These are phyloP conservation scores for Chymomyza amoena DNA, from an alignment of 2,888 invertebrate species.

Conservation along the genomic window DNA sequence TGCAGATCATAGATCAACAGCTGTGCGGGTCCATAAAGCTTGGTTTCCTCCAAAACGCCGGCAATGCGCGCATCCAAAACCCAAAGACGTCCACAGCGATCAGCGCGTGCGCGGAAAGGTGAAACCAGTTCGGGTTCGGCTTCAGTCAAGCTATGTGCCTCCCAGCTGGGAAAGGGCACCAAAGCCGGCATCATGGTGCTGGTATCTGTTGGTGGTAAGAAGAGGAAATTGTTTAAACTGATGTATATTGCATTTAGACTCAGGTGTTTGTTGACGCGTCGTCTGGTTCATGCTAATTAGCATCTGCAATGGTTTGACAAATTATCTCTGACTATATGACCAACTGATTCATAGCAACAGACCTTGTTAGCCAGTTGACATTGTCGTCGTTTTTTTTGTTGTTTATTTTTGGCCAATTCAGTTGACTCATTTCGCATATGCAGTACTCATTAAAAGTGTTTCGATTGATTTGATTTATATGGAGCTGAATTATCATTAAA, in stretches of 20 bases:
- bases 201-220: constrained; percentile 81
- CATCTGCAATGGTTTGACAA: not conserved
- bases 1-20: constrained; percentile 86
- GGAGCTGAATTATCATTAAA: constrained; percentile 10
- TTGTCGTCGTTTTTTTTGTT: not conserved
- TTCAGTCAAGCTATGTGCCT: constrained; percentile 83
- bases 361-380: not conserved
- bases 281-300: not conserved
- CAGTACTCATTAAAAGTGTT: not conserved
- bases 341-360: constrained; percentile 5
- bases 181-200: constrained; percentile 84
- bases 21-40: constrained; percentile 81
- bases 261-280: constrained; percentile 2
- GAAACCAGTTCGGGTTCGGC: constrained; percentile 85
- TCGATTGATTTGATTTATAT: constrained; percentile 7
- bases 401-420: not conserved
- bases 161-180: constrained; percentile 90
- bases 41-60: constrained; percentile 81
- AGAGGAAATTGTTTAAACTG: constrained; percentile 18
- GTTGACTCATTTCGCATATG: not conserved
- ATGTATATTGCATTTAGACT: not conserved
- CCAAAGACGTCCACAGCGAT: constrained; percentile 88
- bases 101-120: constrained; percentile 86
- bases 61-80: constrained; percentile 87
- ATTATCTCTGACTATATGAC: not conserved